These are phyloP conservation scores for Lagodon rhomboides DNA, from an alignment of 2,797 vertebrate genomes.

Conservation along the genomic window DNA sequence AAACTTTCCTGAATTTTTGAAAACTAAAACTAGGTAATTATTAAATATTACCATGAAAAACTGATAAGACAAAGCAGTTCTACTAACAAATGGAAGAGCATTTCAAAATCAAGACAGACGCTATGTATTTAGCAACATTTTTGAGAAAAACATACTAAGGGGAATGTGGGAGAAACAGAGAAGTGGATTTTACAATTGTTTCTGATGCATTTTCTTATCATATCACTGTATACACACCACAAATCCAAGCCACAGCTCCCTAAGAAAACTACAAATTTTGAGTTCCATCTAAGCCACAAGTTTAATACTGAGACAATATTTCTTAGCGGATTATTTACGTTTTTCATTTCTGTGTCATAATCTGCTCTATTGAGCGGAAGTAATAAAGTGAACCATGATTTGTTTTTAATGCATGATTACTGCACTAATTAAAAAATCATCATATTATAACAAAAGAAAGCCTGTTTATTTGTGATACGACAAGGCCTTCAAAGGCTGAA, in stretches of 20 bases:
- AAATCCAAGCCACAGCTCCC: neutral
- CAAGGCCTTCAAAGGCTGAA: slow-evolving; percentile 31
- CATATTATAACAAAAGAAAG: neutral
- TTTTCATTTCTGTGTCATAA: neutral
- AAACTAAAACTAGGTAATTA: neutral
- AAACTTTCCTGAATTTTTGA: neutral
- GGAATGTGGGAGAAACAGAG: neutral
- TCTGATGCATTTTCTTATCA: neutral
- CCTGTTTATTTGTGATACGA: slow-evolving; percentile 61
- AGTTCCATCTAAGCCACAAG: neutral
- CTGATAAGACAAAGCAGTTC: neutral
- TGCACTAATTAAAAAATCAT: slow-evolving; percentile 28
- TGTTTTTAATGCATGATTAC: slow-evolving; percentile 3
- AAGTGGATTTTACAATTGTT: neutral
- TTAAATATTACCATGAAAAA: neutral
- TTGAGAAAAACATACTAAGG: neutral
- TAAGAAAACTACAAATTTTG: neutral
- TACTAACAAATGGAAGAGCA: neutral
- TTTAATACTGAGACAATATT: neutral
- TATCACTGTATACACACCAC: neutral
- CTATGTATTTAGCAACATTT: neutral
- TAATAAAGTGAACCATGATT: slow-evolving; percentile 5
- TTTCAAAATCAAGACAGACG: neutral
- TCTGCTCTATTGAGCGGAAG: neutral
- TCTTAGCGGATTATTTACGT: neutral